Conservation (phyloP, 2,113 vertebrate species). For the Leptocoma aspasia region DNA sequence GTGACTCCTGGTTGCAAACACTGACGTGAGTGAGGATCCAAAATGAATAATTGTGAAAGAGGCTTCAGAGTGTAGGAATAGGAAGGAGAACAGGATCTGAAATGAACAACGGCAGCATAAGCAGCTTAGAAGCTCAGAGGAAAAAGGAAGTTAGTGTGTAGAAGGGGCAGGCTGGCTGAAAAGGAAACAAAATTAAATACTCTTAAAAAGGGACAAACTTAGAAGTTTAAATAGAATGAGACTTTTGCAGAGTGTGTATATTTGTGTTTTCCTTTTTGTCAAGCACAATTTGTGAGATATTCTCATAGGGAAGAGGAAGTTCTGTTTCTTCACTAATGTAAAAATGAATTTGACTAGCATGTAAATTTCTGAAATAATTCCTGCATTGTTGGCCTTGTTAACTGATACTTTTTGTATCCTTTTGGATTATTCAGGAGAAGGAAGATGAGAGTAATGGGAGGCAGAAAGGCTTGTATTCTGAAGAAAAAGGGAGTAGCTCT, state of each 20-base stretch:
- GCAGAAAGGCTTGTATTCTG: neutral
- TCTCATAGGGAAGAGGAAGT: slow-evolving; percentile 9
- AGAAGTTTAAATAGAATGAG: neutral
- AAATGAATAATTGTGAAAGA: neutral
- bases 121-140: neutral
- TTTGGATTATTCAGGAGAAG: neutral
- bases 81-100: neutral
- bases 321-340: neutral
- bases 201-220: neutral
- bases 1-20: neutral
- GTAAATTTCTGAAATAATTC: neutral
- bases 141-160: slow-evolving; percentile 3
- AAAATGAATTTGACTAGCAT: slow-evolving; percentile 42
- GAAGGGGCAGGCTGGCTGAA: neutral
- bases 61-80: neutral
- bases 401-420: neutral
- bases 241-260: neutral
- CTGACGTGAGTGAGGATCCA: neutral
- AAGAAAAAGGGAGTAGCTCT: neutral
- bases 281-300: neutral
- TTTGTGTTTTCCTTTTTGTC: neutral
- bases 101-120: neutral
- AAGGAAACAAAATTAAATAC: neutral
- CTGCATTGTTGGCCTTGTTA: neutral
- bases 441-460: neutral